A percentile compares a stretch with the other conserved stretches of the same genome.
These are phyloP conservation scores for Papilio aristodemus DNA, from an alignment of 1,140 invertebrate species.

Conservation along the genomic window DNA sequence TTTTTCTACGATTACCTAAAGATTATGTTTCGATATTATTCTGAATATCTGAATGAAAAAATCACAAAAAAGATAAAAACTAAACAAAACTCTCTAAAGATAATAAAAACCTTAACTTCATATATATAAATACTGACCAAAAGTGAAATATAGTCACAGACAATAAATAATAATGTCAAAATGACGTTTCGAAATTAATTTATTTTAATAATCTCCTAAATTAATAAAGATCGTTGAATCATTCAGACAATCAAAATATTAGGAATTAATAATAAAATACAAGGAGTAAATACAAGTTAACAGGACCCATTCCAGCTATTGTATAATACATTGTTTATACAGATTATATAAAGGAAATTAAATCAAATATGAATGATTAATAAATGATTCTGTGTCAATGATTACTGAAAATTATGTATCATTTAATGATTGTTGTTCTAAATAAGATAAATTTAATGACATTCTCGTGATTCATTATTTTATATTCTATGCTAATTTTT, in stretches of 20 bases:
- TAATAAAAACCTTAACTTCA: no score
- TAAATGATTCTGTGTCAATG: background rate
- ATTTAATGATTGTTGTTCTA: no score
- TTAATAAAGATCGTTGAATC: constrained; percentile 29
- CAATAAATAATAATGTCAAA: background rate
- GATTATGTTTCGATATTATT: constrained; percentile 35
- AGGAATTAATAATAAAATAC: constrained; percentile 11
- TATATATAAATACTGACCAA: background rate
- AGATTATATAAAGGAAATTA: constrained; percentile 31
- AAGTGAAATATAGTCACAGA: background rate
- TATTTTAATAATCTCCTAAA: background rate
- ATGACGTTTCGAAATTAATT: constrained; percentile 1
- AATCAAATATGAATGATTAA: constrained; percentile 56
- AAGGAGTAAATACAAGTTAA: constrained; percentile 26
- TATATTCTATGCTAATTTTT: constrained; percentile 24
- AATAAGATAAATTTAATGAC: no score
- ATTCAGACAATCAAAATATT: constrained; percentile 40
- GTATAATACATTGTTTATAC: constrained; percentile 39
- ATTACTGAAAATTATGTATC: background rate
- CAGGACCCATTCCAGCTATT: constrained; percentile 64
- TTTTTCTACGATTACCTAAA: constrained; percentile 31
- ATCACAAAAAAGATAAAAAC: background rate
- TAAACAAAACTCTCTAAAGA: no score
- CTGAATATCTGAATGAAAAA: constrained; percentile 30
- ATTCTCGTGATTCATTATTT: background rate